phyloP scores from a whole-genome alignment of 2,888 invertebrate species.

The Cylindroiulus punctatus region DNA sequence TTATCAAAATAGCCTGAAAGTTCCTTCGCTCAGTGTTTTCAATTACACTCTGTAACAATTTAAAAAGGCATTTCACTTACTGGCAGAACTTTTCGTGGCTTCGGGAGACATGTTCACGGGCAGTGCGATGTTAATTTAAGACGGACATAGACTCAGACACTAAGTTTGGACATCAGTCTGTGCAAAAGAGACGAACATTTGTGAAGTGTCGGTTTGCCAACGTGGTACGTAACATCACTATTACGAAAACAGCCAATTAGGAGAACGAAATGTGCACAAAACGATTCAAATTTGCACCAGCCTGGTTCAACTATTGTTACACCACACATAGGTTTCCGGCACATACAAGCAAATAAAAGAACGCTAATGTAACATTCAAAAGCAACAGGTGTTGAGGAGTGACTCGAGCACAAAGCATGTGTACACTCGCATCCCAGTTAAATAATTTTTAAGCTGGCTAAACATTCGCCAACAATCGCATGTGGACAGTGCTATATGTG shows the following conservation, averaged over 20 bases:
- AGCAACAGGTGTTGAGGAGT: neutral
- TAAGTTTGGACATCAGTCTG: conserved; percentile 5
- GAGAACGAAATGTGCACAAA: neutral
- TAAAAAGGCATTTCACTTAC: neutral
- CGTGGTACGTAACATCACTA: neutral
- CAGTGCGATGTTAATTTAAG: neutral
- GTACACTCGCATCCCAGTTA: neutral
- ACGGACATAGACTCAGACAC: conserved; percentile 12
- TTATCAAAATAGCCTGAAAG: no score
- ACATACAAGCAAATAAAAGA: neutral
- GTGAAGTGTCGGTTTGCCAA: neutral
- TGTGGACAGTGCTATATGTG: no score
- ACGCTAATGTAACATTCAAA: neutral
- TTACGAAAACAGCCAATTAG: neutral
- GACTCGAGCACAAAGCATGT: neutral
- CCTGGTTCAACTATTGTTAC: neutral
- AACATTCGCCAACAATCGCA: no score
- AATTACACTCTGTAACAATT: no score
- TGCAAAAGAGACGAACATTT: conserved; percentile 1
- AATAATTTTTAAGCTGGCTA: no score
- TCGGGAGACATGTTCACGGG: neutral
- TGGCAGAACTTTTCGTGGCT: neutral
- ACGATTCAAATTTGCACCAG: neutral
- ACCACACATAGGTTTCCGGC: neutral
- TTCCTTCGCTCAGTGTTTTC: neutral